Base-by-base conservation (phyloP, 2,797 vertebrate species). In the Poliocrania exsul region DNA sequence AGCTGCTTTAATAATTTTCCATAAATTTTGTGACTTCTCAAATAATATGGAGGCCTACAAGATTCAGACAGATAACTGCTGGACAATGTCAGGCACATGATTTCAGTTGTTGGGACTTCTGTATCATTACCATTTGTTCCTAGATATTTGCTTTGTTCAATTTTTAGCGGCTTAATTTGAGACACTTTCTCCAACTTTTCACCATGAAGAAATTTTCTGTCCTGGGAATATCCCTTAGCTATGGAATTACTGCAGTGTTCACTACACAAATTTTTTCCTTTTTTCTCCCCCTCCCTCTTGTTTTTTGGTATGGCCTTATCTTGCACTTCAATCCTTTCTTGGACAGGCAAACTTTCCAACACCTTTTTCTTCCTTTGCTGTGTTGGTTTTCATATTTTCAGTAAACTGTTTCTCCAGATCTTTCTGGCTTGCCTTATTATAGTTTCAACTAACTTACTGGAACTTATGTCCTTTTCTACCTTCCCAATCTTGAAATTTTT, bases 371-470 rank as follows among this genome's bases (percentile, higher is more conserved):
- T 90, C 61, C 47, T 6, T 28, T 81, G 25, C 23, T 75, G 9
- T 57, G 61, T 40, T 82, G 61, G 26, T 71, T 87, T 80, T 85
- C 24, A 5, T 78, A 81, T 85, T 94, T 92, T 67, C 29, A 78
- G 35, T 19, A 56, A 58, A 57, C 35, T 44, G 10, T 91, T 91
- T 74, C 64, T 65, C 47, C 61, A 93, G 0, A 71, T 40, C 24
- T 83, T 79, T 90, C 73, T 83, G 54, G 38, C 50, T 62, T 54
- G 8, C 42, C 57, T 89, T 33, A 71, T 12, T 86, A 50, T 11
- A 79, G 19, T 83, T 91, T 88, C 62, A 94, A 60, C n/a, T 65
- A 91, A 88, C 91, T 62, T 92, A 85, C 38, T 88, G 53, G 47
- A 81, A 90, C 73, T 88, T 81, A 75, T 67, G 37, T 20, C 90